Evolutionary conservation across 2,888 invertebrate genomes (phyloP).

Genomic region (Heliconius charithonia): DNA sequence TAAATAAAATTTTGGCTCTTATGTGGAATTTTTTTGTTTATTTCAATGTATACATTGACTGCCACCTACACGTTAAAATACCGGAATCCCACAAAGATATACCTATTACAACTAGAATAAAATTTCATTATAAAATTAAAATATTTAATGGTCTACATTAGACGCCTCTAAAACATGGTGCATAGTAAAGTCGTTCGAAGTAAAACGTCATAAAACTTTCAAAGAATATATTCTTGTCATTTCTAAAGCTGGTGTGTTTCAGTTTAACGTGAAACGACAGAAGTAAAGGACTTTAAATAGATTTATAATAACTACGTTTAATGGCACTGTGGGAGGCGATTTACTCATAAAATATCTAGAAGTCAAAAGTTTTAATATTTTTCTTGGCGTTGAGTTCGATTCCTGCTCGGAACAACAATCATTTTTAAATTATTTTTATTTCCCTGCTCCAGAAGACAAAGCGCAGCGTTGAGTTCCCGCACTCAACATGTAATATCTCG

Average conservation of each 20-base stretch:
- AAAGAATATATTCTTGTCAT: constrained; percentile 62
- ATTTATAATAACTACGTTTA: constrained; percentile 79
- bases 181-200: constrained; percentile 48
- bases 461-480: neutral
- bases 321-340: constrained; percentile 69
- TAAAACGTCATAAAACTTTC: constrained; percentile 65
- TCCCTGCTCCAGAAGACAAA: neutral
- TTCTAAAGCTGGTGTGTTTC: constrained; percentile 47
- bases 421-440: neutral
- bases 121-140: neutral
- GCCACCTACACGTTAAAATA: neutral
- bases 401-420: neutral
- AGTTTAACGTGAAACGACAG: constrained; percentile 56
- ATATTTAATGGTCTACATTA: constrained; percentile 41
- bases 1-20: no score
- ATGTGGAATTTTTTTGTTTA: no score
- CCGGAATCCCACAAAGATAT: neutral
- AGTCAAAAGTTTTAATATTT: constrained; percentile 54
- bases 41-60: neutral
- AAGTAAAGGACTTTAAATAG: constrained; percentile 53
- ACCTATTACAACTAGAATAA: neutral
- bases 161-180: constrained; percentile 52
- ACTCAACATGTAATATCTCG: neutral
- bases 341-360: constrained; percentile 53
- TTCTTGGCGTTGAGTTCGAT: no score